Conservation (phyloP, 2,888 invertebrate species). For the Lymantria dispar region DNA sequence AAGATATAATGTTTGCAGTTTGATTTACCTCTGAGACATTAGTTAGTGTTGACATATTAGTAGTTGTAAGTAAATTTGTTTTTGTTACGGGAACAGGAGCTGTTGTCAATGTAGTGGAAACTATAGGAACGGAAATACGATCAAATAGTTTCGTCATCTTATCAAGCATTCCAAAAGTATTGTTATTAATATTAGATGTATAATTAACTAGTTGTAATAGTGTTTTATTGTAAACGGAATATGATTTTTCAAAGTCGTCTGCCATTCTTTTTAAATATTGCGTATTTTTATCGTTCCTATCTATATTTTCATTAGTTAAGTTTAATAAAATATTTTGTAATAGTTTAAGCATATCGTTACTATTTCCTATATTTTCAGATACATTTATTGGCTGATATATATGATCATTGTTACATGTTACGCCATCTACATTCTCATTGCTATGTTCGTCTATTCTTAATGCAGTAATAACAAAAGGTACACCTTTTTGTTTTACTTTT, state of each 20-base stretch:
- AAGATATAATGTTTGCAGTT: conserved; percentile 30
- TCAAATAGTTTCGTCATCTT: conserved; percentile 15
- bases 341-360: conserved; percentile 19
- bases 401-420: conserved; percentile 37
- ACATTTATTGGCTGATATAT: neutral
- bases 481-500: conserved; percentile 32
- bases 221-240: conserved; percentile 16
- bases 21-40: conserved; percentile 18
- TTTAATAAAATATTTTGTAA: conserved; percentile 31
- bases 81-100: neutral
- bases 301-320: conserved; percentile 10
- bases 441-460: conserved; percentile 34
- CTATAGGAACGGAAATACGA: neutral
- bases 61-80: neutral
- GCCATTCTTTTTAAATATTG: conserved; percentile 26
- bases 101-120: conserved; percentile 2
- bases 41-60: too few relatives aligned
- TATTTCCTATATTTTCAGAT: conserved; percentile 12
- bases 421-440: conserved; percentile 38
- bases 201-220: conserved; percentile 22
- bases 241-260: conserved; percentile 18
- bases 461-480: conserved; percentile 43
- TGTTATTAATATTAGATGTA: conserved; percentile 15
- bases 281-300: conserved; percentile 5
- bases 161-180: conserved; percentile 16